Percentiles rank a stretch among this genome's conserved stretches.
Evolutionary conservation across 2,113 vertebrate genomes (phyloP).

Genomic region (Podarcis cretensis): DNA sequence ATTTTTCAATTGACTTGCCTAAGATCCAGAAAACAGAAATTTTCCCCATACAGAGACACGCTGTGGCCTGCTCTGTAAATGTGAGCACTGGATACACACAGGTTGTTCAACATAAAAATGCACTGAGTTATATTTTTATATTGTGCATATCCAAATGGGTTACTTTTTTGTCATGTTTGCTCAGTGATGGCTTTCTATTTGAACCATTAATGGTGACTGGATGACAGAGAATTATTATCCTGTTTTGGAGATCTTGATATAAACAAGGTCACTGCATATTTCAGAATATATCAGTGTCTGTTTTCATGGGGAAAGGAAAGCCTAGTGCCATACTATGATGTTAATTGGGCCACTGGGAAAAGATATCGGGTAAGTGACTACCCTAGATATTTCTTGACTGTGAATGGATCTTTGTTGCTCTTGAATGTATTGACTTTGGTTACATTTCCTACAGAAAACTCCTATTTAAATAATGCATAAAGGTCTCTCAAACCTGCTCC

Average conservation of each 20-base stretch:
- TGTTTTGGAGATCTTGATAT: slow-evolving; percentile 38
- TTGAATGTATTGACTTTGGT: slow-evolving; percentile 10
- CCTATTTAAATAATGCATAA: slow-evolving; percentile 43
- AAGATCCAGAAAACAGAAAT: not conserved
- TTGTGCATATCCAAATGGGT: not conserved
- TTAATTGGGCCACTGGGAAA: slow-evolving; percentile 59
- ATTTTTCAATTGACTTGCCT: no score
- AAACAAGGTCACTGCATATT: slow-evolving; percentile 51
- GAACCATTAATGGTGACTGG: slow-evolving; percentile 22
- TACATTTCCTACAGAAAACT: slow-evolving; percentile 24
- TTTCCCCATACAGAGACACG: not conserved
- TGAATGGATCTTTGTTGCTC: slow-evolving; percentile 26
- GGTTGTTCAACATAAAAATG: slow-evolving; percentile 11
- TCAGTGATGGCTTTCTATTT: slow-evolving; percentile 17
- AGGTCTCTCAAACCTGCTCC: slow-evolving; percentile 24
- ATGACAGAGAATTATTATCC: slow-evolving; percentile 25
- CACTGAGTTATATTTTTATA: not conserved
- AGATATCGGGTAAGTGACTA: slow-evolving; percentile 43
- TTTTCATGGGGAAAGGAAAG: slow-evolving; percentile 16
- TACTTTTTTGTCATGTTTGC: slow-evolving; percentile 16
- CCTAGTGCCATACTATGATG: not conserved
- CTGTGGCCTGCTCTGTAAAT: not conserved
- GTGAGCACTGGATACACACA: slow-evolving; percentile 1
- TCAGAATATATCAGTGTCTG: slow-evolving; percentile 15
- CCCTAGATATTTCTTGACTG: slow-evolving; percentile 18